Base-by-base conservation (phyloP, 2,888 invertebrate genomes). In the Catocala fraxini region DNA sequence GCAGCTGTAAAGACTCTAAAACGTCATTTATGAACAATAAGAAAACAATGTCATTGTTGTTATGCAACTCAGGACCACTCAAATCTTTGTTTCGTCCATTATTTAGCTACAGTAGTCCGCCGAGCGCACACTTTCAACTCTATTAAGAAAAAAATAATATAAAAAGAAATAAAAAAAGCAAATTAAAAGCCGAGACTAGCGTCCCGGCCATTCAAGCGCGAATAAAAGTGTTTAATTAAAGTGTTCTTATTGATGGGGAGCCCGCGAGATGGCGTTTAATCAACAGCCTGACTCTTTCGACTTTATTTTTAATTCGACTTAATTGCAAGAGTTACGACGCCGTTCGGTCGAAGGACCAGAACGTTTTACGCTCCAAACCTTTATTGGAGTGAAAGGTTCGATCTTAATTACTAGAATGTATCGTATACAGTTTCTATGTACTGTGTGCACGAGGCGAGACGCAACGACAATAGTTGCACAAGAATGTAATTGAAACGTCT, bases 211-310 rank as follows among this genome's bases (percentile, higher is more conserved):
- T 91, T 91, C 84, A 85, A 84, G 87, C 86, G 88, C 84, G 87
- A 89, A 91, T 92, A 92, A 93, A 93, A 93, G 86, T 91, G 89
- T 92, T 92, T 92, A 91, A 93, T 93, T 92, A 93, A 93, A 93
- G 87, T 87, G 90, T 92, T 91, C 90, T 92, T 93, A 92, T 92
- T 92, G 92, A 93, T 93, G 92, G 90, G 89, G 89, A 84, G 86
- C 84, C 90, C 91, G 87, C 90, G 89, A 92, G 91, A 93, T 92
- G 92, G 92, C 91, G 90, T 88, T 93, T 91, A 91, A 93, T 93
- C 91, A 92, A 89, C 89, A 88, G 88, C 87, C 83, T 75, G 77
- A 80, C 86, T 83, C 86, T 87, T 89, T 87, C 71, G 83, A 86
- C 84, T 89, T 92, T 91, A 92, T 91, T 93, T 91, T 92, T 91